Percentiles rank a stretch among this genome's conserved stretches.
Evolutionary conservation across 2,888 invertebrate species (phyloP).

Genomic region (Aspidiotus destructor): DNA sequence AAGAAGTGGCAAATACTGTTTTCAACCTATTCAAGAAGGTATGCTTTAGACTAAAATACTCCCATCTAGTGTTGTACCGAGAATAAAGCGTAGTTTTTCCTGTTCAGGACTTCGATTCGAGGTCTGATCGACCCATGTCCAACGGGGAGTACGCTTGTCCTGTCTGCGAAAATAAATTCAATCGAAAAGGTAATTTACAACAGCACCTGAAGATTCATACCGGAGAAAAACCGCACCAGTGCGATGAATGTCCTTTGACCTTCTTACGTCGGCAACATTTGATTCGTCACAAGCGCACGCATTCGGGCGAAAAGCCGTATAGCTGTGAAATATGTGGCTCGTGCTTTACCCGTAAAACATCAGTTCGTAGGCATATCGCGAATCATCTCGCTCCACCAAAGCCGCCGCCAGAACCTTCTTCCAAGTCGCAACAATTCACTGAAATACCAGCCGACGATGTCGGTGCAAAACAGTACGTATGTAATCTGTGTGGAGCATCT

Average conservation of each 20-base stretch:
- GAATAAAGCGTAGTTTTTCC: no score
- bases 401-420: neutral
- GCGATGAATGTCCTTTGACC: neutral
- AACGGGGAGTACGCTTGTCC: neutral
- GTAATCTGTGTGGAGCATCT: neutral
- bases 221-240: neutral
- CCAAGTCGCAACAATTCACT: neutral
- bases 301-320: neutral
- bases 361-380: neutral
- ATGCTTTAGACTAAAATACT: no score
- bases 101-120: no score
- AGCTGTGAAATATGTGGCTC: neutral
- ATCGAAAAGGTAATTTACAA: neutral
- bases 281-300: neutral
- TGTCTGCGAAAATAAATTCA: neutral
- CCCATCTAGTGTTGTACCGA: no score
- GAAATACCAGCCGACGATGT: neutral
- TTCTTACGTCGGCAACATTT: neutral
- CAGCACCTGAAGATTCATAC: slow-evolving; percentile 1
- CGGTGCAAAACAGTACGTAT: neutral
- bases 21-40: no score
- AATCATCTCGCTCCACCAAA: neutral
- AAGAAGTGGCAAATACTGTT: no score
- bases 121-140: no score
- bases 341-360: neutral